Evolutionary conservation across 2,888 invertebrate genomes (phyloP).

Genomic region (Ectemnius lituratus): DNA sequence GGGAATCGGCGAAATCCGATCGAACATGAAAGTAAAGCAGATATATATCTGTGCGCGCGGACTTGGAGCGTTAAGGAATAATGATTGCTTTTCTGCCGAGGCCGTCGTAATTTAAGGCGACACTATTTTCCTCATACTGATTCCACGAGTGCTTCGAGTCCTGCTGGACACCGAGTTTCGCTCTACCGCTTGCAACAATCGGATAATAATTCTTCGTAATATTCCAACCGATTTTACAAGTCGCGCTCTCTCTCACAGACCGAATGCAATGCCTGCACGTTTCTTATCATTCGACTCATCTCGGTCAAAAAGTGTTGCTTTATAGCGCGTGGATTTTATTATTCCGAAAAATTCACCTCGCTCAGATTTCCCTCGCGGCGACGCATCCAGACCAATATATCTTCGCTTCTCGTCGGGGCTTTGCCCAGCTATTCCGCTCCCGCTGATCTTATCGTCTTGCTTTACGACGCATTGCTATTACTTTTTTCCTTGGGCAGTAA

Average conservation of each 20-base stretch:
- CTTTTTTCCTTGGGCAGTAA: too few species aligned
- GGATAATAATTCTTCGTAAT: constrained; percentile 40
- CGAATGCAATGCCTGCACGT: neutral
- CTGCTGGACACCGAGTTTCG: constrained; percentile 25
- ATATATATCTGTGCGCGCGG: too few species aligned
- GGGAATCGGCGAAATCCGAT: constrained; percentile 9
- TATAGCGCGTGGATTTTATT: neutral
- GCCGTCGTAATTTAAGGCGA: constrained; percentile 45
- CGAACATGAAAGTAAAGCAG: neutral
- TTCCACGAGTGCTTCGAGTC: constrained; percentile 15
- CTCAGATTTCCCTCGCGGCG: neutral
- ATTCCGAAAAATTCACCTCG: neutral
- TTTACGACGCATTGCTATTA: neutral
- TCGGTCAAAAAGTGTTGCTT: neutral
- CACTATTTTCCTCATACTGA: constrained; percentile 26
- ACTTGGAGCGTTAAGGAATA: constrained; percentile 30
- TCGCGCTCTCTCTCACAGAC: neutral
- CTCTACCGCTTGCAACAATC: constrained; percentile 42
- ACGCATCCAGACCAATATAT: neutral
- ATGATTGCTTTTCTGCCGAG: constrained; percentile 37
- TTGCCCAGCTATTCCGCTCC: neutral
- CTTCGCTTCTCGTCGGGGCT: neutral
- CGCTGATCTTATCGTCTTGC: neutral
- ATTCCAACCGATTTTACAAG: constrained; percentile 11
- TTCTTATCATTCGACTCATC: neutral